These are phyloP conservation scores for Rostratula benghalensis DNA, from an alignment of 2,113 vertebrate species.

Conservation along the genomic window DNA sequence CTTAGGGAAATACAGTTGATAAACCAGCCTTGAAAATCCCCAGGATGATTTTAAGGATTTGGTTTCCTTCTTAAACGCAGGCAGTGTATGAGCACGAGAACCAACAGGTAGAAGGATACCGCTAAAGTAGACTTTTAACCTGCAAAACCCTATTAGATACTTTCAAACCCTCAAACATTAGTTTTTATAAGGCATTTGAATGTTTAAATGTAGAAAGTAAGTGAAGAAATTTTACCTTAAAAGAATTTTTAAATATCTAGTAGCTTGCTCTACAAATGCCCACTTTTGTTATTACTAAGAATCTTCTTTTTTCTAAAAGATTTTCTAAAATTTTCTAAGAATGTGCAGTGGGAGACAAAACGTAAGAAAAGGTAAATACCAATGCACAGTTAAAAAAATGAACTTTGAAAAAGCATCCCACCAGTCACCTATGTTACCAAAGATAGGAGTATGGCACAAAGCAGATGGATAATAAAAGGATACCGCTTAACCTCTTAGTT, in stretches of 20 bases:
- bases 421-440: not conserved
- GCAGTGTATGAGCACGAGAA: not conserved
- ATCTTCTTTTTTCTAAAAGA: not conserved
- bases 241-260: not conserved
- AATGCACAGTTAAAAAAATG: not conserved
- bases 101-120: not conserved
- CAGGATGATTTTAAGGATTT: not conserved
- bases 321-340: not conserved
- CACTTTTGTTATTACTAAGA: not conserved
- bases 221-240: not conserved
- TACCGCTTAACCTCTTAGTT: not conserved
- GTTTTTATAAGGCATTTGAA: not conserved
- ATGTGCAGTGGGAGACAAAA: not conserved
- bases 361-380: not conserved
- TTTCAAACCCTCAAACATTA: not conserved
- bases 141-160: not conserved
- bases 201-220: not conserved
- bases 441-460: not conserved
- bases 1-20: not conserved
- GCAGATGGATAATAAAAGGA: not conserved
- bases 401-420: not conserved
- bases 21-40: not conserved
- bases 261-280: not conserved
- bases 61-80: not conserved
- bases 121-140: not conserved